phyloP scores from a whole-genome alignment of 1,140 invertebrate genomes.

The Matsumurasca onukii region DNA sequence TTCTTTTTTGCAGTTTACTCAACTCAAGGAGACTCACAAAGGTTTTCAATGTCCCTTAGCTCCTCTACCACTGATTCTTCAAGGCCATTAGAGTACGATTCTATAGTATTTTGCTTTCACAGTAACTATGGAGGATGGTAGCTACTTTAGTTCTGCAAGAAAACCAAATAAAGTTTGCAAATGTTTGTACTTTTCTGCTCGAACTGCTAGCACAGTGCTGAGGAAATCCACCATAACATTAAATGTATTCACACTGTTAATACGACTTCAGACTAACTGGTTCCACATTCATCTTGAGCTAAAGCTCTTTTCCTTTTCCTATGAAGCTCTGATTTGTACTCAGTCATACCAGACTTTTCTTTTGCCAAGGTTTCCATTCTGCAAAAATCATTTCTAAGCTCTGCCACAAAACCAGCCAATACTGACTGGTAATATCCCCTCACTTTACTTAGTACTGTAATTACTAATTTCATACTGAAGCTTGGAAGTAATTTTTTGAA shows the following conservation, averaged over 20 bases:
- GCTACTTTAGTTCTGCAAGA: not conserved
- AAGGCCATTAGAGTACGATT: slow-evolving; percentile 2
- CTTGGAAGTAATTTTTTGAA: slow-evolving; percentile 2
- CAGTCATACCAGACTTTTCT: slow-evolving; percentile 2
- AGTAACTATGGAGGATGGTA: no score
- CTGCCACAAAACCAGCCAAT: slow-evolving; percentile 1
- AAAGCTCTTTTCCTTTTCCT: slow-evolving; percentile 2
- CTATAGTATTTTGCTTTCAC: not conserved
- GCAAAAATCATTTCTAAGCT: no score
- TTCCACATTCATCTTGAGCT: slow-evolving; percentile 1
- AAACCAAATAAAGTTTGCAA: slow-evolving; percentile 3
- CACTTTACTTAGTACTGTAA: not conserved
- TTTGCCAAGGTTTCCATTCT: slow-evolving; percentile 5
- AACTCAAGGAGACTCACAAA: not conserved
- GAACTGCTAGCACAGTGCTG: no score
- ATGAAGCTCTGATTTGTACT: not conserved
- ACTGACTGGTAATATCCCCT: slow-evolving; percentile 1
- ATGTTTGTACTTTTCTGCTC: no score
- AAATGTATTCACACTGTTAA: not conserved
- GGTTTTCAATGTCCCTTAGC: slow-evolving; percentile 5
- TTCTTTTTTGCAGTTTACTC: not conserved
- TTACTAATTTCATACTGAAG: no score
- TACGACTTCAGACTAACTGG: not conserved
- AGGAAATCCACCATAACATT: no score
- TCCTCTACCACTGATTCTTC: not conserved